phyloP scores from a whole-genome alignment of 2,888 invertebrate genomes.

The Drosophila anomalata region DNA sequence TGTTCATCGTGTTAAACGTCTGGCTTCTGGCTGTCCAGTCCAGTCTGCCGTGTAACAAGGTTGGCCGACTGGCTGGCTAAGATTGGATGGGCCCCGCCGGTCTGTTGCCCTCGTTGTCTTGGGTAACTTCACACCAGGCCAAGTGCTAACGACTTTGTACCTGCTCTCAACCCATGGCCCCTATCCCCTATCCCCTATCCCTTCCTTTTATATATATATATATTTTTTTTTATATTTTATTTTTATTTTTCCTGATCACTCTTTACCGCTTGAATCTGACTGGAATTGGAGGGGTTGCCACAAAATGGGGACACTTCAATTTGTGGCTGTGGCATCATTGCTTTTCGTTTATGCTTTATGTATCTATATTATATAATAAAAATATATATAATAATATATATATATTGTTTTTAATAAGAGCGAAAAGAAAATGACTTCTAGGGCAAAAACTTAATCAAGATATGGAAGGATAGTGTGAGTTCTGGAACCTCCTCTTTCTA shows the following conservation, averaged over 20 bases:
- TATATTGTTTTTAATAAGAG: background rate
- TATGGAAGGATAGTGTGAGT: background rate
- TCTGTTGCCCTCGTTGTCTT: slow-evolving; percentile 49
- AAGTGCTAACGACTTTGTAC: slow-evolving; percentile 77
- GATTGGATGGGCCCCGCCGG: background rate
- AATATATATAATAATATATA: background rate
- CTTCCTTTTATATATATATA: background rate
- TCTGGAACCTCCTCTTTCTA: no score
- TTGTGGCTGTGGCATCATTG: slow-evolving; percentile 8
- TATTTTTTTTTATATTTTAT: background rate
- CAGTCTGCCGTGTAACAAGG: slow-evolving; percentile 35
- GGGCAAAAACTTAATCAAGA: background rate
- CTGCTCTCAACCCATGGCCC: slow-evolving; percentile 47
- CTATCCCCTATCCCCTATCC: no score
- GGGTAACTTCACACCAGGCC: slow-evolving; percentile 69
- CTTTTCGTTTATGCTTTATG: background rate
- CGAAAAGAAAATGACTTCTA: background rate
- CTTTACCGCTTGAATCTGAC: slow-evolving; percentile 10
- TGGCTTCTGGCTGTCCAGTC: slow-evolving; percentile 44
- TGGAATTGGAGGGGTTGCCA: slow-evolving; percentile 7
- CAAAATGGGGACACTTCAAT: slow-evolving; percentile 39
- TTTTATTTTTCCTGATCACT: slow-evolving; percentile 1
- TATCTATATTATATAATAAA: background rate
- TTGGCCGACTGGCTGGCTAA: slow-evolving; percentile 16
- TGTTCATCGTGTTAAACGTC: slow-evolving; percentile 52